Evolutionary conservation across 1,140 invertebrate species (phyloP).

Genomic region (Trichonephila clavipes): DNA sequence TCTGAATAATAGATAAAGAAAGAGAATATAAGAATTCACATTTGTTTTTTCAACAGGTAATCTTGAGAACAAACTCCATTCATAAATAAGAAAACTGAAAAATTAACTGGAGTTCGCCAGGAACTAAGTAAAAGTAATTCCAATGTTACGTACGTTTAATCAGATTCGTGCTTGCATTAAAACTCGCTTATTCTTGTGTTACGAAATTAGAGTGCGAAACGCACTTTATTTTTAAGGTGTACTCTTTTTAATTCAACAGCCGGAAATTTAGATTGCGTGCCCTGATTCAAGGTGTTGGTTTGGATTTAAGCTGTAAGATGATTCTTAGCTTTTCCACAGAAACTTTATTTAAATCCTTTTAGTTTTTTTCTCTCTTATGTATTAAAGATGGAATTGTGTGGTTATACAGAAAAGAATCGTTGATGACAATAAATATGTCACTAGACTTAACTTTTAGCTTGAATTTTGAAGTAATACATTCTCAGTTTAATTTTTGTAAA

Average conservation of each 20-base stretch:
- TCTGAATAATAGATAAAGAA: no score
- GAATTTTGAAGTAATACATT: no score
- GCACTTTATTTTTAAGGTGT: neutral
- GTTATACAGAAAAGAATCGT: neutral
- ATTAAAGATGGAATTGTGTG: neutral
- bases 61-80: neutral
- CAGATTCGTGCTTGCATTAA: slow-evolving; percentile 40
- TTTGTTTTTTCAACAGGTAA: neutral
- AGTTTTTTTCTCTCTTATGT: neutral
- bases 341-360: neutral
- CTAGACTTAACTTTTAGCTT: no score
- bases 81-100: neutral
- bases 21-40: no score
- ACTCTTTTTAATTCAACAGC: slow-evolving; percentile 49
- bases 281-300: slow-evolving; percentile 15
- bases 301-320: neutral
- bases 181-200: neutral
- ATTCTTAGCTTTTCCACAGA: slow-evolving; percentile 16
- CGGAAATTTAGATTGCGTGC: slow-evolving; percentile 47
- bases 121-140: slow-evolving; percentile 29
- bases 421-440: neutral
- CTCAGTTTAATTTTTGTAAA: no score
- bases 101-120: neutral
- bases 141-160: slow-evolving; percentile 38
- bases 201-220: slow-evolving; percentile 12